These are phyloP conservation scores for Chymomyza costata DNA, from an alignment of 1,140 invertebrate genomes.

Conservation along the genomic window DNA sequence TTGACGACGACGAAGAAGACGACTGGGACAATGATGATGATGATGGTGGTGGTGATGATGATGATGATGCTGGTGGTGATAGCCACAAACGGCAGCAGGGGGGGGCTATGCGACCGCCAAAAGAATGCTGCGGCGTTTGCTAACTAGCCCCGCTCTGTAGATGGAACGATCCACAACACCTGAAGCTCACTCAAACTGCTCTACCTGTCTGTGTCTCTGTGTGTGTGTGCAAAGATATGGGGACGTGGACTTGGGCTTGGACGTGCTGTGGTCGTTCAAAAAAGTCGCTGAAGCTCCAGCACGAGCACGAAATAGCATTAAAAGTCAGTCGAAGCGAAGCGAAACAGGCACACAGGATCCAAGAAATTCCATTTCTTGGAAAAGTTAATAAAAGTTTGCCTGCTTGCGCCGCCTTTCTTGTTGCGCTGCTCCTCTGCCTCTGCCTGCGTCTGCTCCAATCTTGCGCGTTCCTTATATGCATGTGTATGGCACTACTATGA, in stretches of 20 bases:
- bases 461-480: too few species aligned
- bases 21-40: constrained; percentile 19
- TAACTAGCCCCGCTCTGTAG: constrained; percentile 45
- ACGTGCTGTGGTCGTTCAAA: too few species aligned
- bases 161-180: constrained; percentile 35
- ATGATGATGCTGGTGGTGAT: constrained; percentile 3
- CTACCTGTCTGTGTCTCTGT: constrained; percentile 5
- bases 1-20: constrained; percentile 35
- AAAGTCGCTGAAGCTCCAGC: constrained; percentile 40
- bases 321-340: constrained; percentile 66
- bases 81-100: constrained; percentile 3
- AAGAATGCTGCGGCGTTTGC: constrained; percentile 26
- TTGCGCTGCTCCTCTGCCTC: too few species aligned
- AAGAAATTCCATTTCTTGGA: constrained; percentile 70
- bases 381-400: constrained; percentile 71
- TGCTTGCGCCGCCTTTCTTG: constrained; percentile 56
- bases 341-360: constrained; percentile 68
- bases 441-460: too few species aligned
- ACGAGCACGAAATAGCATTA: constrained; percentile 46
- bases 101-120: too few species aligned
- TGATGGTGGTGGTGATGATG: constrained; percentile 7
- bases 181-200: constrained; percentile 53
- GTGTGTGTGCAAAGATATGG: constrained; percentile 25
- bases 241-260: too few species aligned
- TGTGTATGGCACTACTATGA: too few species aligned